A percentile compares a stretch with the other conserved stretches of the same genome.
These are phyloP conservation scores for Capromys pilorides DNA, from an alignment of 2,797 vertebrate species.

Conservation along the genomic window DNA sequence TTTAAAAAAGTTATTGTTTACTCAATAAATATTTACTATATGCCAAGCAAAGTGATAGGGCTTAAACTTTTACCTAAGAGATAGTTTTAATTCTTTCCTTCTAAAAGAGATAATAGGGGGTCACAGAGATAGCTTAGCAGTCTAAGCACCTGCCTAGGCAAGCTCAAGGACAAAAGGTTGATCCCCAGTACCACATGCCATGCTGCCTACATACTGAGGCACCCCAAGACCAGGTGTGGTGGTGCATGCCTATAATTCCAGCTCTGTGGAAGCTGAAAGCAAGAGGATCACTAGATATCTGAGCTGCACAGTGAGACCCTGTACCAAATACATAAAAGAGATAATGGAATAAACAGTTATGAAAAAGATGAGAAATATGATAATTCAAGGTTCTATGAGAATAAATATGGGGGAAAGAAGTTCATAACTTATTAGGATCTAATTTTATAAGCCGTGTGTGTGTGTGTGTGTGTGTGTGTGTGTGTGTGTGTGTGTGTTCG, in stretches of 20 bases:
- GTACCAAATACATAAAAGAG: not conserved
- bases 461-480: not conserved
- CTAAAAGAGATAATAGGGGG: not conserved
- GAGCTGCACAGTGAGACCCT: too few relatives aligned
- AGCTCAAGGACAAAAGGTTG: too few relatives aligned
- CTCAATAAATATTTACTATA: not conserved
- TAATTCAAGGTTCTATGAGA: not conserved
- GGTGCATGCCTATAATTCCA: too few relatives aligned
- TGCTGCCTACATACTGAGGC: too few relatives aligned
- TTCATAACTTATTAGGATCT: not conserved
- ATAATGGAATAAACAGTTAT: not conserved
- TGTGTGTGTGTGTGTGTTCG: not conserved
- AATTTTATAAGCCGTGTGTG: not conserved
- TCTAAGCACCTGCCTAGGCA: too few relatives aligned
- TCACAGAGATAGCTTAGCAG: too few relatives aligned
- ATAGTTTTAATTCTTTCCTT: not conserved
- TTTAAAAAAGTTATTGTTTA: not conserved
- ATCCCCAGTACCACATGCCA: too few relatives aligned
- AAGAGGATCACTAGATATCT: too few relatives aligned
- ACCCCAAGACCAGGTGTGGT: too few relatives aligned
- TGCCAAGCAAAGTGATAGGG: not conserved
- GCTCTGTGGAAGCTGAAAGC: too few relatives aligned
- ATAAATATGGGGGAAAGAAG: not conserved
- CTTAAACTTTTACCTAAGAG: not conserved
- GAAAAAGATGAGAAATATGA: not conserved